Base-by-base conservation (phyloP, 2,797 vertebrate genomes). In the Microchirus variegatus region DNA sequence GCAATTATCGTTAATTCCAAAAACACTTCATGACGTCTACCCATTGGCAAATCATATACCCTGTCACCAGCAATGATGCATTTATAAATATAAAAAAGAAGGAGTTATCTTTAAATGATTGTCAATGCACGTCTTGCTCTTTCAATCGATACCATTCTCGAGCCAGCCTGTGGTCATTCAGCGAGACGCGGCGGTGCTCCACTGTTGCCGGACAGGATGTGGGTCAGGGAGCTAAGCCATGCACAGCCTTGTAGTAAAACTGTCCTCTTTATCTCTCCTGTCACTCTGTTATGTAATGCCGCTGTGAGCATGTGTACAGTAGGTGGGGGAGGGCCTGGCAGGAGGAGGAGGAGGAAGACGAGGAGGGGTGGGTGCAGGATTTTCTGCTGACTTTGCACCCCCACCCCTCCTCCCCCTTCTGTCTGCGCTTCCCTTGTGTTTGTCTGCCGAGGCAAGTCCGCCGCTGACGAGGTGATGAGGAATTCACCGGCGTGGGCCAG, bases 181-280 rank as follows among this genome's bases (percentile, higher is more conserved):
- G 59, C 46, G 52, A 42, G 8, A 31, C 51, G 19, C 64, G 48
- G 61, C 53, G 12, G 57, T 50, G 13, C 58, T 56, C 49, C 60
- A 77, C 71, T 82, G 81, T 71, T 71, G 68, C 65, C 10, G 77
- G 83, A 67, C 70, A 77, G 74, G 77, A 92, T 89, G 83, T 91
- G 80, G 90, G 90, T 91, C 90, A 92, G 76, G 84, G 63, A 89
- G 88, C 80, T 82, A 82, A 87, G 85, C 85, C 77, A 71, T n/a
- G 60, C 77, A 56, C 53, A 80, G 77, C 69, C 82, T 81, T 72
- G 86, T 90, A 90, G 90, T 91, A 91, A 91, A 91, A 90, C 83
- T 78, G 81, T 65, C 78, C 89, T 75, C 86, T 88, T 90, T 84
- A 91, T 90, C 87, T 89, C 79, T 55, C 71, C 83, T 86, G 87